Evolutionary conservation across 2,888 invertebrate genomes (phyloP).

Genomic region (Arge pagana): DNA sequence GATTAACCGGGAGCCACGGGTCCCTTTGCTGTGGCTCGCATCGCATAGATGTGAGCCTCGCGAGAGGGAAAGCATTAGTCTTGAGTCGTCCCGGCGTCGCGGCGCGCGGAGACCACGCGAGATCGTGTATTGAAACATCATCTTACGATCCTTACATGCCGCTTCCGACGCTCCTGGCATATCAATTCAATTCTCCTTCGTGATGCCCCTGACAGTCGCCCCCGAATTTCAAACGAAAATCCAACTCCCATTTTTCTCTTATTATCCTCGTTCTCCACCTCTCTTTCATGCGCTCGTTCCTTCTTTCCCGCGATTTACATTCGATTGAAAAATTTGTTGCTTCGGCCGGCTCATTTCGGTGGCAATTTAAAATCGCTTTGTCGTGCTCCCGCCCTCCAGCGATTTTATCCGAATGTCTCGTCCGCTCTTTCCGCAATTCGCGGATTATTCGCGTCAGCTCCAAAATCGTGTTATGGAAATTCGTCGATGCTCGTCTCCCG

Average conservation of each 20-base stretch:
- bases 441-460: no score
- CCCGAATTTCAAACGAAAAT: not conserved
- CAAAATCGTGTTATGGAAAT: no score
- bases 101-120: conserved; percentile 12
- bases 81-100: conserved; percentile 25
- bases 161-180: conserved; percentile 32
- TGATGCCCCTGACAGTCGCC: not conserved
- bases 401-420: no score
- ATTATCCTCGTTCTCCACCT: no score
- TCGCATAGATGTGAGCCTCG: conserved; percentile 24
- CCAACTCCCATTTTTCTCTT: not conserved
- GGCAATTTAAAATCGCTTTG: no score
- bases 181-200: conserved; percentile 37
- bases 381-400: no score
- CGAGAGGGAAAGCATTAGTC: conserved; percentile 42
- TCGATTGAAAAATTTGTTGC: not conserved
- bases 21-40: not conserved
- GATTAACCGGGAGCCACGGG: not conserved
- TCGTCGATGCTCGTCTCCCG: no score
- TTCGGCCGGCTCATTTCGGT: no score
- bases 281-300: no score
- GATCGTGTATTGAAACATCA: conserved; percentile 21
- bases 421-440: no score
- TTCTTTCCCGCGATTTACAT: not conserved
- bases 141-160: conserved; percentile 29